Evolutionary conservation across 1,140 invertebrate species (phyloP).

Genomic region (Phymastichus coffea): DNA sequence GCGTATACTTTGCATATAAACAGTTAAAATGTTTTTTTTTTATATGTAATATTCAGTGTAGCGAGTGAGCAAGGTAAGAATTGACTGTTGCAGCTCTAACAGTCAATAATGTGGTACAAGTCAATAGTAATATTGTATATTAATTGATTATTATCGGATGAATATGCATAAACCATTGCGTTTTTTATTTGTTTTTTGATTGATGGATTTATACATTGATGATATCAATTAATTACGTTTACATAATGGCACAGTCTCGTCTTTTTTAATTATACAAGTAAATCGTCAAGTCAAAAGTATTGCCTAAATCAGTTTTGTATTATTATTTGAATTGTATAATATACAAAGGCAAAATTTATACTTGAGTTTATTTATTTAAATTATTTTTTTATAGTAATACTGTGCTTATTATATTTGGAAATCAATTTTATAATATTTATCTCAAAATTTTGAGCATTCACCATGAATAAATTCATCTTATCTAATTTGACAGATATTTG

Average conservation of each 20-base stretch:
- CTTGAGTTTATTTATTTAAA: neutral
- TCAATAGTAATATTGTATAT: slow-evolving; percentile 12
- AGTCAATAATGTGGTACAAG: slow-evolving; percentile 12
- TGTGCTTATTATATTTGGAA: neutral
- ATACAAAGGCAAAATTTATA: neutral
- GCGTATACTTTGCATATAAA: slow-evolving; percentile 21
- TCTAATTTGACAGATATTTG: no score
- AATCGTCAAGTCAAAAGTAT: neutral
- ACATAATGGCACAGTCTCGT: slow-evolving; percentile 26
- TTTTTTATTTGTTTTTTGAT: slow-evolving; percentile 14
- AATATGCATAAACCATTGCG: slow-evolving; percentile 4
- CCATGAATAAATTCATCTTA: no score
- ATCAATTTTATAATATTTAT: no score
- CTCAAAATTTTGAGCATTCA: no score
- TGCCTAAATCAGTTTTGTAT: slow-evolving; percentile 1
- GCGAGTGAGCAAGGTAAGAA: slow-evolving; percentile 20
- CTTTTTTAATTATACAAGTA: slow-evolving; percentile 12
- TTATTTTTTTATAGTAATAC: slow-evolving; percentile 10
- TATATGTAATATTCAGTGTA: slow-evolving; percentile 1
- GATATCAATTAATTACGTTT: slow-evolving; percentile 24
- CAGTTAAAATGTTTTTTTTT: slow-evolving; percentile 15
- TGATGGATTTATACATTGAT: slow-evolving; percentile 21
- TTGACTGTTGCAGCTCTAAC: slow-evolving; percentile 4
- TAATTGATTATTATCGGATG: slow-evolving; percentile 12
- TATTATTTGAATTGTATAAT: slow-evolving; percentile 8